Percentiles rank a stretch among this genome's conserved stretches.
Conservation (phyloP, 2,888 invertebrate genomes). For the Pristionchus mayeri region DNA sequence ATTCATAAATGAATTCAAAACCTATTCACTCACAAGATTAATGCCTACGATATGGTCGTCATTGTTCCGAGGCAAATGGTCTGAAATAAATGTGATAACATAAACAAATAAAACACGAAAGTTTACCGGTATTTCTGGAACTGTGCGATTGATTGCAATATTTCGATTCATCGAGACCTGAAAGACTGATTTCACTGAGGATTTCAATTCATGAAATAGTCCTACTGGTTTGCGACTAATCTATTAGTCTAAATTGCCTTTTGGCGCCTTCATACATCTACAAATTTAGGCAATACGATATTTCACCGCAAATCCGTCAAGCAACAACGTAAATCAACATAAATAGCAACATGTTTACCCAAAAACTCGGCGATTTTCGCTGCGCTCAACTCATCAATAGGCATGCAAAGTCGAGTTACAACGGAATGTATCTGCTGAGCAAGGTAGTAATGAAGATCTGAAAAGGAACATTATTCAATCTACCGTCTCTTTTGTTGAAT, state of each 20-base stretch:
- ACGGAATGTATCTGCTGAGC: constrained; percentile 96
- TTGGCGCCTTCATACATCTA: too few relatives aligned
- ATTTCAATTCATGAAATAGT: too few relatives aligned
- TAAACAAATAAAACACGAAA: too few relatives aligned
- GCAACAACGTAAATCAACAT: too few relatives aligned
- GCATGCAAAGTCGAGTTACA: constrained; percentile 92
- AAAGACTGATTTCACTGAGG: too few relatives aligned
- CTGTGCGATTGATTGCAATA: not conserved
- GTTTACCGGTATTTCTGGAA: not conserved
- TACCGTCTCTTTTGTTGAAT: too few relatives aligned
- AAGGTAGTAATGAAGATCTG: constrained; percentile 91
- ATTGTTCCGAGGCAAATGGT: constrained; percentile 12
- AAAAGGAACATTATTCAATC: constrained; percentile 17
- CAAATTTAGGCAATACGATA: too few relatives aligned
- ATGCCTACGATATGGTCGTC: constrained; percentile 63
- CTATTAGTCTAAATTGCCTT: too few relatives aligned
- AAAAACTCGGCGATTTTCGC: constrained; percentile 91
- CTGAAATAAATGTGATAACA: not conserved
- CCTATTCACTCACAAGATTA: constrained; percentile 50
- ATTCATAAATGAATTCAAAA: not conserved
- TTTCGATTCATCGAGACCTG: constrained; percentile 33
- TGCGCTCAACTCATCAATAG: constrained; percentile 93
- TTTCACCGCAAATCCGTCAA: too few relatives aligned
- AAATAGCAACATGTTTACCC: constrained; percentile 80
- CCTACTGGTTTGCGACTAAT: too few relatives aligned